Evolutionary conservation across 2,797 vertebrate species (phyloP), one percentile per base, ranked within the genome.

Genomic region (Columba guinea): DNA sequence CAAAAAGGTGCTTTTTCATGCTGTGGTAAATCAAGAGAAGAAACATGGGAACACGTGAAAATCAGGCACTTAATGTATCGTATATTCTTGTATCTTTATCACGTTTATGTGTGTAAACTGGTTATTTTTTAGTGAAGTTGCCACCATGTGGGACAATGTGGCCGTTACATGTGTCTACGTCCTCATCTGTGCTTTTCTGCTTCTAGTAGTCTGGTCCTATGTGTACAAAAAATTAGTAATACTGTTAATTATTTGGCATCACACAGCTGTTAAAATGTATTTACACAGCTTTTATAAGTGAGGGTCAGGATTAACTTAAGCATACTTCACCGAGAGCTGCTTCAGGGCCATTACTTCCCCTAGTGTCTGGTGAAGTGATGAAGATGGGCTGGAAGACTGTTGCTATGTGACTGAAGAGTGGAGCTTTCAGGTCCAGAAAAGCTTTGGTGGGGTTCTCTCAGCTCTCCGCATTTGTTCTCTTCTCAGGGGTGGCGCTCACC

Each of bases 21-120:
- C n/a, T 63, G 24, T 64, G 48, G 32, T 76, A 76, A 91, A 81
- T 86, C 22, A 82, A 82, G 84, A 70, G 37, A 49, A 73, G 84
- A 92, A 62, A 32, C 34, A 55, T 0, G 16, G 73, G n/a, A 74
- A 24, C 34, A 26, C 9, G 6, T 68, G 69, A 48, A 93, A 65
- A 91, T 89, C 55, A n/a, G 56, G 26, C 21, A 11, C 8, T 75
- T 58, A 17, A 5, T 15, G 23, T 53, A 6, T 75, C 59, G 59
- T 35, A 26, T 1, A 1, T 77, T 87, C 28, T 44, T 87, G 27
- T 12, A 32, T 67, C 35, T 80, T 69, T 55, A 5, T 77, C 11
- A 39, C 3, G 22, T 56, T 90, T 87, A 49, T 34, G 11, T 60
- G 4, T 78, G 32, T 12, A 48, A 34, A 70, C 17, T 14, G 30